Base-by-base conservation (phyloP, 2,888 invertebrate species). In the Buathra laborator region DNA sequence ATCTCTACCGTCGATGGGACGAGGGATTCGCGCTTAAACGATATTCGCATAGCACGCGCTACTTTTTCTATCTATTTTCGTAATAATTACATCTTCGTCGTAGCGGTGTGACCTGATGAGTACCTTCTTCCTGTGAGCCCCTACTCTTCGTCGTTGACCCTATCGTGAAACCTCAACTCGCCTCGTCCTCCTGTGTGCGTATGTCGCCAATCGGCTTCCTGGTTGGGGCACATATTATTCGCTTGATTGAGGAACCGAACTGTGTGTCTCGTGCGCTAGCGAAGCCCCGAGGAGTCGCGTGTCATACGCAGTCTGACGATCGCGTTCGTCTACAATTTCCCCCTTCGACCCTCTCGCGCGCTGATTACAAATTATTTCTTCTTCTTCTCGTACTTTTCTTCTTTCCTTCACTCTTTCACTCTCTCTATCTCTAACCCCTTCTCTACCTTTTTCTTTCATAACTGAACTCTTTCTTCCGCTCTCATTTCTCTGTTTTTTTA, bases 41-140 rank as follows among this genome's bases (percentile, higher is more conserved):
- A 56, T 56, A 24, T 24, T 3, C 7, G 12, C 24, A 3, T 19
- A 16, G 66, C 75, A 51, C 51, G 75, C 19, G 66, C 66, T 12
- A 67, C 72, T 44, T 77, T 74, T 81, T 62, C 74, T 66, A 81
- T 70, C 62, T 37, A 78, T 81, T 71, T 74, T 81, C 74, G 74
- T 74, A 46, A 67, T 78, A 78, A 85, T 75, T 66, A 78, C 67
- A 78, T 85, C 51, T 75, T 19, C 70, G 79, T 74, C 76, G 75
- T 76, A 82, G 87, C 89, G 87, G 89, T 90, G 89, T 88, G 89
- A 90, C 89, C 88, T 84, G 85, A 90, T 92, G 92, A 93, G 92
- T 93, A 89, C 90, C 91, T 88, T 90, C 91, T 92, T 92, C 92
- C 92, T 93, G 92, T 91, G 89, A 88, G 87, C 86, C 89, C 89